These are phyloP conservation scores for Lamellibrachia columna DNA, from an alignment of 2,888 invertebrate species.

Conservation along the genomic window DNA sequence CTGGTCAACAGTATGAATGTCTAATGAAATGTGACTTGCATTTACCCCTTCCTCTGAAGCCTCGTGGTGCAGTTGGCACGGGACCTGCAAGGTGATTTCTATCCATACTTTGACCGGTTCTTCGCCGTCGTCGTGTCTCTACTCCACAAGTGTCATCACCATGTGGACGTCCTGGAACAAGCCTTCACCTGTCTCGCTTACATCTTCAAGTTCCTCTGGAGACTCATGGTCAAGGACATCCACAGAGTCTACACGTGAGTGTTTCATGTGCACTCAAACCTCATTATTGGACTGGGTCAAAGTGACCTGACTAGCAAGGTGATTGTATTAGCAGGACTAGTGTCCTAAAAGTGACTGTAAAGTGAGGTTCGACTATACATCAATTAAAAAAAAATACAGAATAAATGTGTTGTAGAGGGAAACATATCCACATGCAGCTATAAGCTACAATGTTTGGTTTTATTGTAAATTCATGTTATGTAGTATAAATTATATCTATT, in stretches of 20 bases:
- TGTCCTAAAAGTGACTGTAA: too few relatives aligned
- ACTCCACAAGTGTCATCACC: conserved; percentile 75
- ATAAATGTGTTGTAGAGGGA: too few relatives aligned
- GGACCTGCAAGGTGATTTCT: conserved; percentile 89
- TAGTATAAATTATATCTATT: too few relatives aligned
- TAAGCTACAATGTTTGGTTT: too few relatives aligned
- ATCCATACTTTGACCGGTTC: conserved; percentile 82
- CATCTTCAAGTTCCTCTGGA: conserved; percentile 88
- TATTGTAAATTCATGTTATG: too few relatives aligned
- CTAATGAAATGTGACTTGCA: not conserved
- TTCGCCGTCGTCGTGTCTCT: conserved; percentile 77
- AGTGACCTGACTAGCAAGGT: too few relatives aligned
- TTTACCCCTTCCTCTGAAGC: conserved; percentile 68
- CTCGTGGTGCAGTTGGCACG: conserved; percentile 84
- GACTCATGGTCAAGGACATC: conserved; percentile 83
- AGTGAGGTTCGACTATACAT: too few relatives aligned
- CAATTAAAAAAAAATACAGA: too few relatives aligned
- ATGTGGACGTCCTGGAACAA: conserved; percentile 87
- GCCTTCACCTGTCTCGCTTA: conserved; percentile 86
- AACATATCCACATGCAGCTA: too few relatives aligned
- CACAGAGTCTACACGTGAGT: conserved; percentile 73
- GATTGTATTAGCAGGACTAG: too few relatives aligned
- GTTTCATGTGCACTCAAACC: not conserved
- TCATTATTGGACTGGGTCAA: too few relatives aligned
- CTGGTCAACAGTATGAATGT: too few relatives aligned